phyloP scores from a whole-genome alignment of 2,797 vertebrate genomes.

The Scolopax rusticola region DNA sequence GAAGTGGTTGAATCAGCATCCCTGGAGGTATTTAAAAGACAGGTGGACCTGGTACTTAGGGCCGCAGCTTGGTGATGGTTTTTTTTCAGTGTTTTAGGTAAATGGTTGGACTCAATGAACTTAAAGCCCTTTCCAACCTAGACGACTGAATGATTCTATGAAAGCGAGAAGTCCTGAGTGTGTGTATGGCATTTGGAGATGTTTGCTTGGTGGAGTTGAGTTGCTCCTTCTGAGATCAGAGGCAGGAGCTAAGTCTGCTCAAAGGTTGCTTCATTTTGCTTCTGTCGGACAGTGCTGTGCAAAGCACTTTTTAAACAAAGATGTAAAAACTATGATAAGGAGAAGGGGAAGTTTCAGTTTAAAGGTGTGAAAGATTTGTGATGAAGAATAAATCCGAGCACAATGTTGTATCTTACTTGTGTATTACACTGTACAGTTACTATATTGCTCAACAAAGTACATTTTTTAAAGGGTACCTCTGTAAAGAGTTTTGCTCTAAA shows the following conservation, averaged over 20 bases:
- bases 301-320: background rate
- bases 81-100: background rate
- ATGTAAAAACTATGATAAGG: background rate
- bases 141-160: background rate
- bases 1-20: background rate
- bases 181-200: background rate
- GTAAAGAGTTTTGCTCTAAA: background rate
- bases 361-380: background rate
- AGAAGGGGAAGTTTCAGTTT: background rate
- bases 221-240: background rate
- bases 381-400: background rate
- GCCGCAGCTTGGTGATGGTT: background rate
- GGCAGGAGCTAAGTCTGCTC: background rate
- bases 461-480: background rate
- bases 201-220: background rate
- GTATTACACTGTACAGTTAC: too few species aligned
- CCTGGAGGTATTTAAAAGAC: background rate
- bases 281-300: background rate
- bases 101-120: background rate
- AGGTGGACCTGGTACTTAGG: background rate
- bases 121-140: background rate
- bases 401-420: background rate
- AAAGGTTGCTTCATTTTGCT: background rate
- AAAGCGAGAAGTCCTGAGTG: fast-evolving
- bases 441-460: too few species aligned